Evolutionary conservation across 2,113 vertebrate genomes (phyloP).

Genomic region (Brachyistius frenatus): DNA sequence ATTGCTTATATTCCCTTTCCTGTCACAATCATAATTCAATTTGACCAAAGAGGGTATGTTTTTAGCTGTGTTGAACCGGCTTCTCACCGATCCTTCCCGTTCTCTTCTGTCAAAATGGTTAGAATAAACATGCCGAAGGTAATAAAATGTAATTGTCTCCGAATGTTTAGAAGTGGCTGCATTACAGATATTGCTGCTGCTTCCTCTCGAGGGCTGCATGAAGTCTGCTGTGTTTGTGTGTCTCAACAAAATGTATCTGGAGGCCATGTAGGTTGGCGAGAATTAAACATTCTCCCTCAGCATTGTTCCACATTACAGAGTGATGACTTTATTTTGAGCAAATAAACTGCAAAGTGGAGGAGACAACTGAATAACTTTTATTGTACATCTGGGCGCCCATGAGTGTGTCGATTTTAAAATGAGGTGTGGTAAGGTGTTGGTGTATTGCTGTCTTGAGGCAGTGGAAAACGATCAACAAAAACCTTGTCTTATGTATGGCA

Average conservation of each 20-base stretch:
- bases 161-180: constrained; percentile 26
- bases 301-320: neutral
- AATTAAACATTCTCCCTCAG: constrained; percentile 31
- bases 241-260: constrained; percentile 35
- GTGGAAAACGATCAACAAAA: too few species aligned
- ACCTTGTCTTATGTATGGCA: too few species aligned
- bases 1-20: constrained; percentile 33
- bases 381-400: neutral
- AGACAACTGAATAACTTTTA: neutral
- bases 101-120: constrained; percentile 8
- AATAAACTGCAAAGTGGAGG: neutral
- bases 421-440: too few species aligned
- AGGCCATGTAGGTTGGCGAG: constrained; percentile 2
- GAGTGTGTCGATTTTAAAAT: too few species aligned
- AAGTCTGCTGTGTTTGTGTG: neutral
- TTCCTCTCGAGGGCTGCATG: constrained; percentile 17
- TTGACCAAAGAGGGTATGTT: neutral
- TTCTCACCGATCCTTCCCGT: constrained; percentile 3
- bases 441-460: too few species aligned
- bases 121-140: constrained; percentile 23
- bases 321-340: constrained; percentile 30
- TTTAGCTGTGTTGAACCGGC: neutral
- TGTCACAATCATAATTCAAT: constrained; percentile 31
- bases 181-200: constrained; percentile 28
- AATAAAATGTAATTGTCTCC: constrained; percentile 43